Evolutionary conservation across 2,888 invertebrate species (phyloP).

Genomic region (Drosophila histrio): DNA sequence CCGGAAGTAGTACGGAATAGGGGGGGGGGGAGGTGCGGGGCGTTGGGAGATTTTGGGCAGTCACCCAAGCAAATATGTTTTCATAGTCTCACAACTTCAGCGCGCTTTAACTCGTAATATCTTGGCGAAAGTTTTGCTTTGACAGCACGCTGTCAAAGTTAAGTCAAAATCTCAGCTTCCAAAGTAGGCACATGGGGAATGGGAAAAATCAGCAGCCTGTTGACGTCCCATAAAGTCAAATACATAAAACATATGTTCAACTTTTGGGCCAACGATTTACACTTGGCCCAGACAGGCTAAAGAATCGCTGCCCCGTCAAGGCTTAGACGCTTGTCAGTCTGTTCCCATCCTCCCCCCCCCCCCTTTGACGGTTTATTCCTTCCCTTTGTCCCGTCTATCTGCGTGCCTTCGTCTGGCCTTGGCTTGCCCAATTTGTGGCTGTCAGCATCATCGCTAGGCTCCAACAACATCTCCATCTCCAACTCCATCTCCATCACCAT

Average conservation of each 20-base stretch:
- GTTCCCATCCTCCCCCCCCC: not conserved
- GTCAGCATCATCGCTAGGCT: constrained; percentile 57
- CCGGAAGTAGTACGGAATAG: not conserved
- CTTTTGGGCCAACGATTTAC: constrained; percentile 51
- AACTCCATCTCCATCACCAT: constrained; percentile 23
- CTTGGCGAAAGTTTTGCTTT: constrained; percentile 28
- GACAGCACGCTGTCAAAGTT: constrained; percentile 16
- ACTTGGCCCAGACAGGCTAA: constrained; percentile 45
- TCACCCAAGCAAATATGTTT: constrained; percentile 10
- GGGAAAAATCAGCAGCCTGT: constrained; percentile 34
- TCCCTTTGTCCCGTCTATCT: constrained; percentile 10
- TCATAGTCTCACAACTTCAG: constrained; percentile 13
- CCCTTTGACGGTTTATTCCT: constrained; percentile 14
- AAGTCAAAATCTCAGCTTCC: constrained; percentile 28
- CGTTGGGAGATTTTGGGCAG: not conserved
- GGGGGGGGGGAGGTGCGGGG: not conserved
- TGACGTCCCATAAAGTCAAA: constrained; percentile 51
- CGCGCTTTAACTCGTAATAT: constrained; percentile 10
- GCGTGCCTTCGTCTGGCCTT: constrained; percentile 40
- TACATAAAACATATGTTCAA: constrained; percentile 58
- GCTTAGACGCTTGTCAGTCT: constrained; percentile 25
- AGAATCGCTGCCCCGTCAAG: constrained; percentile 29
- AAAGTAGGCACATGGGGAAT: not conserved
- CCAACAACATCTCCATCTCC: constrained; percentile 6
- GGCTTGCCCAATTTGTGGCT: constrained; percentile 68